Percentiles rank a stretch among this genome's conserved stretches.
Conservation (phyloP, 2,888 invertebrate genomes). For the Lepeophtheirus nordmannii region DNA sequence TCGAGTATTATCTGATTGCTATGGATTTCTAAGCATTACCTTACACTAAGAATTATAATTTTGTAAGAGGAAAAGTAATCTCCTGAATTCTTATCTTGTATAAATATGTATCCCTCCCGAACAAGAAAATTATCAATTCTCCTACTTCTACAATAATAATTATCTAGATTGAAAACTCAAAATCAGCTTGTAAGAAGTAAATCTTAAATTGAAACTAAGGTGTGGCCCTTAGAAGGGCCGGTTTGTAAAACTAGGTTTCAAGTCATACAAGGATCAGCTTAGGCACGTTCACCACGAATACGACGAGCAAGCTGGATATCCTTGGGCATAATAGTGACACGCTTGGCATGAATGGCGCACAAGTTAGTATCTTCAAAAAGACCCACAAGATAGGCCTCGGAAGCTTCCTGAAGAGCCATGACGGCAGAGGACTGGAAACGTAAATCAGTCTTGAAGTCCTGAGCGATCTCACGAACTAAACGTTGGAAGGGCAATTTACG, state of each 20-base stretch:
- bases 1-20: too few species aligned
- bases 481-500: constrained; percentile 90
- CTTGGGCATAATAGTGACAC: constrained; percentile 95
- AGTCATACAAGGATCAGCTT: constrained; percentile 32
- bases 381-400: constrained; percentile 79
- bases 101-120: too few species aligned
- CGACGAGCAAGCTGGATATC: constrained; percentile 89
- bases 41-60: too few species aligned
- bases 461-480: constrained; percentile 88
- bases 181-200: too few species aligned
- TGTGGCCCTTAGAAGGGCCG: constrained; percentile 19
- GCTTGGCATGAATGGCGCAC: constrained; percentile 92
- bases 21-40: too few species aligned
- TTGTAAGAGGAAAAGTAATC: too few species aligned
- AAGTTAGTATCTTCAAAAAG: constrained; percentile 94
- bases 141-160: too few species aligned
- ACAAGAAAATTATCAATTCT: too few species aligned
- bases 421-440: constrained; percentile 91
- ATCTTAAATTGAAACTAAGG: too few species aligned
- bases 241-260: not conserved
- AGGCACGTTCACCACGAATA: constrained; percentile 89
- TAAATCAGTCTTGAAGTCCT: constrained; percentile 89
- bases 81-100: too few species aligned
- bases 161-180: too few species aligned
- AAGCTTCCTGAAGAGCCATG: constrained; percentile 77